These are phyloP conservation scores for Adelphocoris suturalis DNA, from an alignment of 2,888 invertebrate genomes.

Conservation along the genomic window DNA sequence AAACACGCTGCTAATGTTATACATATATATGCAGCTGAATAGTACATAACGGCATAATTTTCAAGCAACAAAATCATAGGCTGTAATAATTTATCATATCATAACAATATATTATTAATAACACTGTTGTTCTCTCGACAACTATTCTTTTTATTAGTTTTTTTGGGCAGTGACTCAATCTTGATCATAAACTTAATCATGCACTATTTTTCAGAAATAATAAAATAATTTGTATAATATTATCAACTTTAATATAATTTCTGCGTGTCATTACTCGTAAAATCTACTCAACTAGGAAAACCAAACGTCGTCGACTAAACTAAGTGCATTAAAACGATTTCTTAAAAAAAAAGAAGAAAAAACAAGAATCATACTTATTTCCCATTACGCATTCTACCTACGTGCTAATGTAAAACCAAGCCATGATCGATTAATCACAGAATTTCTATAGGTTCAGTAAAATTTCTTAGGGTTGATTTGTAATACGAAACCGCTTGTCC, in stretches of 20 bases:
- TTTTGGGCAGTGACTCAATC: slow-evolving; percentile 57
- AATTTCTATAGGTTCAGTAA: neutral
- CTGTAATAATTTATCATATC: slow-evolving; percentile 26
- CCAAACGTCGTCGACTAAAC: slow-evolving; percentile 13
- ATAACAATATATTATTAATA: slow-evolving; percentile 12
- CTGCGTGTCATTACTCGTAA: slow-evolving; percentile 3
- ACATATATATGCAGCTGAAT: neutral
- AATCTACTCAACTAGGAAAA: slow-evolving; percentile 35
- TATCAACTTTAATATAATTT: neutral
- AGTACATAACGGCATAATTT: neutral
- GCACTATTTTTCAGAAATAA: neutral
- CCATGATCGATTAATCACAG: slow-evolving; percentile 47
- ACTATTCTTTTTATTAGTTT: neutral
- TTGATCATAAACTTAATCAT: neutral
- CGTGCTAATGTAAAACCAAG: slow-evolving; percentile 41
- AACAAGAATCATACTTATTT: neutral
- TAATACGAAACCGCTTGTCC: neutral
- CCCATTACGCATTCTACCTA: slow-evolving; percentile 5
- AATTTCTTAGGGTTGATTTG: neutral
- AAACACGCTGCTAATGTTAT: neutral
- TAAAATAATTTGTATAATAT: neutral
- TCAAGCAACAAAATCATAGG: neutral
- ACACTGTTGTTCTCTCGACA: slow-evolving; percentile 36
- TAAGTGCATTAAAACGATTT: slow-evolving; percentile 51
- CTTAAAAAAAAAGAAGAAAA: neutral